phyloP scores from a whole-genome alignment of 2,888 invertebrate genomes.

The Copidosoma aretas region DNA sequence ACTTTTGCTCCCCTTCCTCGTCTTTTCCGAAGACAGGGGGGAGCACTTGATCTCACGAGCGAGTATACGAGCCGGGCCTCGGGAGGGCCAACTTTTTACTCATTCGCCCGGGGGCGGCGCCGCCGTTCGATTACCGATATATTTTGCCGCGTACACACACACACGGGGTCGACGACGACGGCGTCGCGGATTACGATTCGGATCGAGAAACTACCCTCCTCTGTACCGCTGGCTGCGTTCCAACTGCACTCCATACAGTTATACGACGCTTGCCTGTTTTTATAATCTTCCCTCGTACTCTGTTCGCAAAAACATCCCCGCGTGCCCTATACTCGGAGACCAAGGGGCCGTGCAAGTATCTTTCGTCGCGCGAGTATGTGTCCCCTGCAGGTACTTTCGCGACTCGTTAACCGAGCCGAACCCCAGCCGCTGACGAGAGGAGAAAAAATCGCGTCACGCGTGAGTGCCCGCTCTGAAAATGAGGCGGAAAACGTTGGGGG shows the following conservation, averaged over 20 bases:
- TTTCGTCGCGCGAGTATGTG: neutral
- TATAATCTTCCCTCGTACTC: neutral
- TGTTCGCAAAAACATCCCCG: neutral
- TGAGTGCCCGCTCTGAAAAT: constrained; percentile 1
- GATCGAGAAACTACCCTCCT: constrained; percentile 8
- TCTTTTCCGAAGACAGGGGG: too few species aligned
- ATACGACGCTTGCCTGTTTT: neutral
- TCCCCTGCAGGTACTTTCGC: neutral
- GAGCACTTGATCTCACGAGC: neutral
- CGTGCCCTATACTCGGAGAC: constrained; percentile 17
- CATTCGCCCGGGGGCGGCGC: too few species aligned
- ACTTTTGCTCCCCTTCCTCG: too few species aligned
- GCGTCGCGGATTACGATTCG: constrained; percentile 13
- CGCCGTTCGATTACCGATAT: constrained; percentile 35
- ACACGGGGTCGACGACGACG: neutral
- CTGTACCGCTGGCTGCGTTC: constrained; percentile 11
- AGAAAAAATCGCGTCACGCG: constrained; percentile 4
- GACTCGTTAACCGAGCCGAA: too few species aligned
- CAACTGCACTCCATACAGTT: constrained; percentile 20
- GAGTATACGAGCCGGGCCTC: too few species aligned
- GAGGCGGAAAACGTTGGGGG: constrained; percentile 5
- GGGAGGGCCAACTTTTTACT: too few species aligned
- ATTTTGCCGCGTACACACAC: constrained; percentile 14
- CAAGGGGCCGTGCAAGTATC: neutral
- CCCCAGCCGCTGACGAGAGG: too few species aligned